Base-by-base conservation (phyloP, 2,888 invertebrate species). In the Zaprionus obscuricornis region DNA sequence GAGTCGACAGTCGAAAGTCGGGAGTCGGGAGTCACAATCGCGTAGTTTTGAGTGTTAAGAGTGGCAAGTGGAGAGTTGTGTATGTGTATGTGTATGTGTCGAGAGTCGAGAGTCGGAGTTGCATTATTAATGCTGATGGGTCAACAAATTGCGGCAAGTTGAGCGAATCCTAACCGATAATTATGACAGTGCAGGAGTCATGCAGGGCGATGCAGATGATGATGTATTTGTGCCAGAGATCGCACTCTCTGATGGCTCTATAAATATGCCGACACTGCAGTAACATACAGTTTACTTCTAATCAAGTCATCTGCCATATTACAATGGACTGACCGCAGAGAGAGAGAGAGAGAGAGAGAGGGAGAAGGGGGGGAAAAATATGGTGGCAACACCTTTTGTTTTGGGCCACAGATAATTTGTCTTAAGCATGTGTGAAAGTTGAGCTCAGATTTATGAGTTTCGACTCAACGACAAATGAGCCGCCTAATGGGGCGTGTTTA, bases 101-200 rank as follows among this genome's bases (percentile, higher is more conserved):
- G n/a, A n/a, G 42, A 26, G 13, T 45, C 29, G 49, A 39, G 45
- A 24, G 13, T 47, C 26, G 34, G 22, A 13, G 45, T 37, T n/a
- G 39, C 45, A 51, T 71, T 70, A 71, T 81, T 77, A 81, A 81
- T 81, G 75, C 69, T 82, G 75, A 81, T 77, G 77, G 78, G 66
- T 72, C 75, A 82, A 76, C 73, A 85, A 85, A 86, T 85, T 77
- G 85, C 78, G 60, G 74, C 77, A 70, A 77, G 72, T 74, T 78
- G 67, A 77, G 71, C 70, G 81, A 82, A 81, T 83, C 77, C 79
- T 75, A 86, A 70, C 83, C 75, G 73, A 87, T 87, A 88, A 88
- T 88, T 87, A 88, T 87, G 88, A 87, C 88, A 88, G 75, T 76
- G 88, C 82, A 84, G 86, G 82, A 87, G 86, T 82, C 87, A 74